Percentiles rank a stretch among this genome's conserved stretches.
phyloP scores from a whole-genome alignment of 2,888 invertebrate genomes.

The Amphipoea oculea region DNA sequence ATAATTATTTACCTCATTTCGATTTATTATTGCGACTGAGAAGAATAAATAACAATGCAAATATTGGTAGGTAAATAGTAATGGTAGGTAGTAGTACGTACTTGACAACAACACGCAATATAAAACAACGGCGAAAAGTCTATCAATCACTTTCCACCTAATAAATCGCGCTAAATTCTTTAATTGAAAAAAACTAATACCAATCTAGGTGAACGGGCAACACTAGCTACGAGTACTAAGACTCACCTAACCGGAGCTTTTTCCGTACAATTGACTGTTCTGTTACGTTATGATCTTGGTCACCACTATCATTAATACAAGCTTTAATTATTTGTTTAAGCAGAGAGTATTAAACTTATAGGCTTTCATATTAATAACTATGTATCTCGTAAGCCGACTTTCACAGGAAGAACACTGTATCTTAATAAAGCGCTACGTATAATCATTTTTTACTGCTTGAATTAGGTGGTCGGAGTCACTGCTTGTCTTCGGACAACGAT shows the following conservation, averaged over 20 bases:
- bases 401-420: slow-evolving; percentile 48
- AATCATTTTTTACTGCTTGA: slow-evolving; percentile 9
- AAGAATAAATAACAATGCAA: not conserved
- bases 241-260: slow-evolving; percentile 56
- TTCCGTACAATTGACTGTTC: slow-evolving; percentile 54
- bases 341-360: slow-evolving; percentile 7
- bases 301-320: slow-evolving; percentile 39
- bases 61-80: not conserved
- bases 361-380: slow-evolving; percentile 37
- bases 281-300: slow-evolving; percentile 54
- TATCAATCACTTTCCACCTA: slow-evolving; percentile 36
- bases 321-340: slow-evolving; percentile 36
- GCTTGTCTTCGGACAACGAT: slow-evolving; percentile 28
- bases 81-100: not conserved
- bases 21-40: not conserved
- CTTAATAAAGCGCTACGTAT: slow-evolving; percentile 14
- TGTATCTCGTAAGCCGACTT: slow-evolving; percentile 35
- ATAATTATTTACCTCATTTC: too few species aligned
- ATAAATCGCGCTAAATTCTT: slow-evolving; percentile 44
- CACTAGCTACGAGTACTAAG: slow-evolving; percentile 46
- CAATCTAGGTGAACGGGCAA: slow-evolving; percentile 60
- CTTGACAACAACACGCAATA: not conserved
- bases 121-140: not conserved
- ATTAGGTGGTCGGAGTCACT: slow-evolving; percentile 29
- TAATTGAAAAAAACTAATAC: slow-evolving; percentile 42